Evolutionary conservation across 2,888 invertebrate species (phyloP), one percentile per base, ranked within the genome.

Genomic region (Cheiracanthium punctorium): DNA sequence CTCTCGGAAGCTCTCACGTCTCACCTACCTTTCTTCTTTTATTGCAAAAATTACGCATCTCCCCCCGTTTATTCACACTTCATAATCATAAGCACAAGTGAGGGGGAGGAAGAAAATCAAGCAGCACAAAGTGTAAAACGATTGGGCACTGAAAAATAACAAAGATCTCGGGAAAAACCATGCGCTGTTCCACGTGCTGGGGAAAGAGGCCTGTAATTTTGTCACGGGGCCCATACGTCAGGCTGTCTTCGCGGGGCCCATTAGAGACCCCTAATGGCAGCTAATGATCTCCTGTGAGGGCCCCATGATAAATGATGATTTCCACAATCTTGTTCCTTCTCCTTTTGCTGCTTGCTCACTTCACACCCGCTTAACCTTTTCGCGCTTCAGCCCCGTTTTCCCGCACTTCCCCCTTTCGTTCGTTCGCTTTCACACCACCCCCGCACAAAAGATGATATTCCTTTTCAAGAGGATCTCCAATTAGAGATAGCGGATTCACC

Each of bases 281-380:
- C 80, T 88, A 88, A 88, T 80, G 87, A 88, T 80, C 87, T 82
- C 87, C 41, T 75, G 79, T 24, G 74, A 70, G 67, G 79, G 82
- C 33, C 76, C 86, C 77, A 77, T 85, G 84, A 85, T 85, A 85
- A 85, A 85, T 85, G 84, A 85, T 85, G 84, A 85, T 85, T 85
- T 85, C 84, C 84, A 85, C 84, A 79, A 79, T 85, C 79, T 74
- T 79, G 72, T 77, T 77, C 82, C 71, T 76, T 80, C 58, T 28
- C 17, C 58, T 24, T 58, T n/a, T n/a, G n/a, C n/a, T n/a, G n/a
- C 29, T 41, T 64, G 73, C 64, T 17, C 74, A 70, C 82, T 82
- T 82, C 82, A 82, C 82, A 82, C 82, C 76, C 76, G 82, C 82
- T 82, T 82, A 82, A 82, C 82, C 82, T 82, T 76, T 77, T 8